Evolutionary conservation across 2,888 invertebrate genomes (phyloP).

Genomic region (Trichopoda pennipes): DNA sequence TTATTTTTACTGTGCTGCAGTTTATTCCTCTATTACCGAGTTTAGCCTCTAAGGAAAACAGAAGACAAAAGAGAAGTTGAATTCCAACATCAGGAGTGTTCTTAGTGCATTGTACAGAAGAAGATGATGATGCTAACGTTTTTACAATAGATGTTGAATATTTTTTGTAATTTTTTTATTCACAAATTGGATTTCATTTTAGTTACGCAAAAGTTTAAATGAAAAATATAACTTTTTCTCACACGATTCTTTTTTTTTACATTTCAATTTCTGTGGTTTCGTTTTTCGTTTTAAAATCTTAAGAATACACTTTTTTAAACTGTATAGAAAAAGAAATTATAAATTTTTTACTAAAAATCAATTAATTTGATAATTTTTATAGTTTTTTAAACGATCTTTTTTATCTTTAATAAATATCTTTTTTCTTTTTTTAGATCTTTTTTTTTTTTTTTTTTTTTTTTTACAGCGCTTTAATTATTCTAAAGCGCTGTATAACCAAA

Average conservation of each 20-base stretch:
- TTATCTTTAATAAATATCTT: too few species aligned
- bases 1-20: slow-evolving; percentile 18
- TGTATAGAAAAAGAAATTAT: too few species aligned
- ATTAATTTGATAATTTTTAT: too few species aligned
- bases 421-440: too few species aligned
- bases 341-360: too few species aligned
- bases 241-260: neutral
- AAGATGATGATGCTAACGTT: slow-evolving; percentile 15
- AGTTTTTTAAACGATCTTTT: too few species aligned
- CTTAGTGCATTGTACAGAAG: slow-evolving; percentile 6
- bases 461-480: too few species aligned
- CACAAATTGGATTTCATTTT: slow-evolving; percentile 4
- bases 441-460: too few species aligned
- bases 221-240: slow-evolving; percentile 3
- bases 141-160: slow-evolving; percentile 9
- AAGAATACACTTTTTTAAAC: too few species aligned
- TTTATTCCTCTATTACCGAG: slow-evolving; percentile 26
- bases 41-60: slow-evolving; percentile 14
- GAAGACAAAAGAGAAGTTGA: slow-evolving; percentile 2
- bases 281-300: neutral
- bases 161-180: neutral
- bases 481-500: too few species aligned
- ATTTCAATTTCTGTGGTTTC: neutral
- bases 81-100: slow-evolving; percentile 12
- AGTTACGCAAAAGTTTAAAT: neutral